Base-by-base conservation (phyloP, 1,140 invertebrate genomes). In the Pantala flavescens region DNA sequence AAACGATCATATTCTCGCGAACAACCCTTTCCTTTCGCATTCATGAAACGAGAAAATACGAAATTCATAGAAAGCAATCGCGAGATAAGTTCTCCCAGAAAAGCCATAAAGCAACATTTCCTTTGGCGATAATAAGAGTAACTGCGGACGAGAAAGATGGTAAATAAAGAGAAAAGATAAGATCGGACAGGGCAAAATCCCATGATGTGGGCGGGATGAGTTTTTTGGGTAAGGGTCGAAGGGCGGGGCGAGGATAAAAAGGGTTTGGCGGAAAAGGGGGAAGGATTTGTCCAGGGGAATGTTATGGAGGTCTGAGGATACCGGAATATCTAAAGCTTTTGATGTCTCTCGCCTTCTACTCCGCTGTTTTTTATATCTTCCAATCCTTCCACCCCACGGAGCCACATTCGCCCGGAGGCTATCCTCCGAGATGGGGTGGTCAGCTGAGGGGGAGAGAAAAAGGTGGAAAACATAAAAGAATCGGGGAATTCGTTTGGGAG, bases 241-340 rank as follows among this genome's bases (percentile, higher is more conserved):
- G 49, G 49, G n/a, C 14, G 16, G 49, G 49, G n/a, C 14, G 12
- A 14, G 49, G 49, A 5, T 63, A 63, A 7, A 63, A 63, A 63
- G 49, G 49, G n/a, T 63, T 63, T 63, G 49, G n/a, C 28, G 49
- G n/a, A 12, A 63, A 63, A 63, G 49, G n/a, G 49, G 16, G 49
- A 63, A 21, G n/a, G 49, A 63, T 16, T 19, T 63, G 49, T 63
- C 16, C 14, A 63, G 49, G 49, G 49, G 49, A 63, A 63, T 19
- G 49, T 63, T 63, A 63, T 63, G 49, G 49, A 63, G 49, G 49
- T 63, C 49, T 63, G 49, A 63, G 49, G n/a, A 63, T 63, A 21
- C 49, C 49, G 49, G 49, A 63, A 63, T 63, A 63, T 63, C 49
- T 21, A 21, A 63, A 63, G 49, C 49, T 63, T 63, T 63, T 63